A percentile compares a stretch with the other conserved stretches of the same genome.
These are phyloP conservation scores for Holothuria leucospilota DNA, from an alignment of 53 echinoderm and acorn worm species.

Conservation along the genomic window DNA sequence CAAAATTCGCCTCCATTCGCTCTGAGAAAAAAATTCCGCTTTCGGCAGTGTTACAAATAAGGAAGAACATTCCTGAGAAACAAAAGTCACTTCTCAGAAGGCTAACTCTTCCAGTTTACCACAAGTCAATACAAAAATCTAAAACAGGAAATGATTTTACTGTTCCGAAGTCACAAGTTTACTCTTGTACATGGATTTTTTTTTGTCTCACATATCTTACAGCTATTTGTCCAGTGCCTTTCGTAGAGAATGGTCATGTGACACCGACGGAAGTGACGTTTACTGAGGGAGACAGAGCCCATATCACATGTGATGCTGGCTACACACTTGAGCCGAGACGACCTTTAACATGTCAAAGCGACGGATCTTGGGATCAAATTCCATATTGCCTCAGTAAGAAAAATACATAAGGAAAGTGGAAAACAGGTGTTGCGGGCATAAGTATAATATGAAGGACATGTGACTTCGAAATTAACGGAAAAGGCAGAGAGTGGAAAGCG, in stretches of 20 bases:
- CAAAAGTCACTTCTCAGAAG: too few species aligned
- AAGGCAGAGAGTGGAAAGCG: not conserved
- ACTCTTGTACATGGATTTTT: too few species aligned
- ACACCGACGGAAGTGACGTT: not conserved
- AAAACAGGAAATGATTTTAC: too few species aligned
- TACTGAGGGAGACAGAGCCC: constrained; percentile 2
- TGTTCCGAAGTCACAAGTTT: too few species aligned
- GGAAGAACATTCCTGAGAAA: too few species aligned
- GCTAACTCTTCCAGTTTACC: too few species aligned
- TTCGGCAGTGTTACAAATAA: too few species aligned
- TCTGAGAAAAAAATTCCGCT: too few species aligned
- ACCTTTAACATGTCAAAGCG: not conserved
- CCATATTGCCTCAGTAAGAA: constrained; percentile 6
- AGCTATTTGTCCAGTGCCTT: not conserved
- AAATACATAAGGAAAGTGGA: not conserved
- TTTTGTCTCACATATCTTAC: not conserved
- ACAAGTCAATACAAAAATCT: too few species aligned
- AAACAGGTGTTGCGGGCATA: not conserved
- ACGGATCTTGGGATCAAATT: constrained; percentile 10
- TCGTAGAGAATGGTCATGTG: constrained; percentile 8
- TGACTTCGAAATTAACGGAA: not conserved
- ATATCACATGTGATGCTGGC: constrained; percentile 1
- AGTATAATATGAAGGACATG: not conserved
- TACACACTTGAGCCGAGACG: not conserved
- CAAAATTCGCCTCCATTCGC: too few species aligned